Evolutionary conservation across 2,113 vertebrate genomes (phyloP), one percentile per base, ranked within the genome.

Genomic region (Mesitornis unicolor): DNA sequence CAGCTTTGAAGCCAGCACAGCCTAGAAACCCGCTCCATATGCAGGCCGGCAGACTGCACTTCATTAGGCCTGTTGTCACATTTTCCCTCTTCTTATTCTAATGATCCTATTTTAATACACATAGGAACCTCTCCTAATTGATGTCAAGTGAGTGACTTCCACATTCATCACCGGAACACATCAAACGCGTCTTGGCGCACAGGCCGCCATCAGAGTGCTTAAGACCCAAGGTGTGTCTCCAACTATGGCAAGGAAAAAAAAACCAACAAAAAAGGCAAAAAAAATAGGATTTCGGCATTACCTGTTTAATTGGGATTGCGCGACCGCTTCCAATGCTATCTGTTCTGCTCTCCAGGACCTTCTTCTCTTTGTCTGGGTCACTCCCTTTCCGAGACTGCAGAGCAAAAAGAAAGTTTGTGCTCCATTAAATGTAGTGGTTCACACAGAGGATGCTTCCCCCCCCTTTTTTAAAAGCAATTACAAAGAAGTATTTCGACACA

Each of bases 231-330:
- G 97, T 97, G 97, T 89, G 91, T 48, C 97, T 97, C 97, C 89
- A 70, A 97, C 96, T 90, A 97, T 9, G 85, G 90, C 86, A 84
- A 84, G 64, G 68, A 78, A 12, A 13, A 19, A 47, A 48, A 51
- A 28, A 70, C n/a, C n/a, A n/a, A n/a, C n/a, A 57, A 51, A 75
- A 87, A 40, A 79, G 26, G 31, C 26, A 48, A 61, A 76, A 36
- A 38, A 33, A 56, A 21, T 68, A n/a, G 63, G 19, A 71, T 90
- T 43, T 90, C 57, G 13, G 89, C 90, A 61, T 95, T 98, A 99
- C 99, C 99, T 99, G 99, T 97, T 99, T 99, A 98, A 99, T 99
- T 98, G 99, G 99, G 98, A 99, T 99, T 94, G 99, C 99, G 2
- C 99, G 98, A 45, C 99, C 99, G 83, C 99, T 99, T 97, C 99